Percentiles rank a stretch among this genome's conserved stretches.
Evolutionary conservation across 2,113 vertebrate species (phyloP).

Genomic region (Malurus melanocephalus): DNA sequence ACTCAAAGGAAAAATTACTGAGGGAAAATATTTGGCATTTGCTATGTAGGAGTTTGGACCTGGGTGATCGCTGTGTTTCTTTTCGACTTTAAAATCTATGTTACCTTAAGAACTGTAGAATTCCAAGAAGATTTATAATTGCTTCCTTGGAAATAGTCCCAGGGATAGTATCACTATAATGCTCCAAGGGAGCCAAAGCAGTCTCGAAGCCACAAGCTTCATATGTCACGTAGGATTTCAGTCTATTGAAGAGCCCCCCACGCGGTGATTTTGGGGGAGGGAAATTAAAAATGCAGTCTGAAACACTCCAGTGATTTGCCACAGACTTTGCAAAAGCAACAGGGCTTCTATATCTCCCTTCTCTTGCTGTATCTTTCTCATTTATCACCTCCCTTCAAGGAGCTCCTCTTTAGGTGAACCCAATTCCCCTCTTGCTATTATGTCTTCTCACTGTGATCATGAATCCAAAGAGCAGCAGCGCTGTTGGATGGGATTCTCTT

Average conservation of each 20-base stretch:
- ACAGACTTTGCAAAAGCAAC: not conserved
- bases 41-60: not conserved
- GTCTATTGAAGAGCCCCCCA: not conserved
- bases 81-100: not conserved
- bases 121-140: not conserved
- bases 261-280: rapidly evolving
- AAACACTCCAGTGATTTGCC: not conserved
- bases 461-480: not conserved
- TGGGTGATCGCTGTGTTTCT: not conserved
- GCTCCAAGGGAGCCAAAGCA: not conserved
- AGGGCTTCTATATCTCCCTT: not conserved
- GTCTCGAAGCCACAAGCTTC: not conserved
- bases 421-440: not conserved
- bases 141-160: not conserved
- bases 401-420: not conserved
- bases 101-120: not conserved
- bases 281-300: not conserved
- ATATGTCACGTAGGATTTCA: not conserved
- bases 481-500: not conserved
- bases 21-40: not conserved
- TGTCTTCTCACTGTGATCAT: not conserved
- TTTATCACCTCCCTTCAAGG: not conserved
- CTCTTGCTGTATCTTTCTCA: not conserved
- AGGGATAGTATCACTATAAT: not conserved
- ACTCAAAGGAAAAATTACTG: not conserved